phyloP scores from a whole-genome alignment of 2,113 vertebrate genomes.

The Elgaria multicarinata region DNA sequence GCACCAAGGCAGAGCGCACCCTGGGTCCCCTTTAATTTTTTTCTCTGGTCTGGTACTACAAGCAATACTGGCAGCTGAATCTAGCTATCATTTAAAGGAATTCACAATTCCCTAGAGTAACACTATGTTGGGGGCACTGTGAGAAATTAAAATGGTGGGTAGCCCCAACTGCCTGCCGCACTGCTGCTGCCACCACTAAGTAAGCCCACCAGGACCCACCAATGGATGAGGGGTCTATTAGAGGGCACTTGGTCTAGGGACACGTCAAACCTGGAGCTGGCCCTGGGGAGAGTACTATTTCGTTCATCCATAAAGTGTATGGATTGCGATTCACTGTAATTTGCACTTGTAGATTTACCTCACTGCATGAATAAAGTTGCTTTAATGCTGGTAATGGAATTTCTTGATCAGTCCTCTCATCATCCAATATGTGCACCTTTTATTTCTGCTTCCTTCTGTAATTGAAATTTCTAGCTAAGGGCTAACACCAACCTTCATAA shows the following conservation, averaged over 20 bases:
- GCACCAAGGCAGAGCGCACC: too few relatives aligned
- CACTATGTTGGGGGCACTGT: background rate
- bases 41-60: too few relatives aligned
- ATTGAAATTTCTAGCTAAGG: background rate
- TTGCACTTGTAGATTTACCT: background rate
- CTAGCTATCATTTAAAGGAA: background rate
- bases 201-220: background rate
- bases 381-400: background rate
- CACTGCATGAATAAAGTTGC: background rate
- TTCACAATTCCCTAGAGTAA: background rate
- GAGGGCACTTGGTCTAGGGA: background rate
- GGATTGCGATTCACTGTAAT: conserved; percentile 30
- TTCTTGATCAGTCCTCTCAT: background rate
- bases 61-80: too few relatives aligned
- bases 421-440: background rate
- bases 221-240: background rate
- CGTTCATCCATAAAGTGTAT: conserved; percentile 13
- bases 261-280: background rate
- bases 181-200: background rate
- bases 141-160: background rate
- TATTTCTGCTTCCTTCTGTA: background rate
- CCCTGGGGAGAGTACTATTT: conserved; percentile 7
- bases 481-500: background rate
- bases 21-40: too few relatives aligned
- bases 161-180: background rate